Evolutionary conservation across 2,888 invertebrate genomes (phyloP), one percentile per base, ranked within the genome.

Genomic region (Boloria euphrosyne): DNA sequence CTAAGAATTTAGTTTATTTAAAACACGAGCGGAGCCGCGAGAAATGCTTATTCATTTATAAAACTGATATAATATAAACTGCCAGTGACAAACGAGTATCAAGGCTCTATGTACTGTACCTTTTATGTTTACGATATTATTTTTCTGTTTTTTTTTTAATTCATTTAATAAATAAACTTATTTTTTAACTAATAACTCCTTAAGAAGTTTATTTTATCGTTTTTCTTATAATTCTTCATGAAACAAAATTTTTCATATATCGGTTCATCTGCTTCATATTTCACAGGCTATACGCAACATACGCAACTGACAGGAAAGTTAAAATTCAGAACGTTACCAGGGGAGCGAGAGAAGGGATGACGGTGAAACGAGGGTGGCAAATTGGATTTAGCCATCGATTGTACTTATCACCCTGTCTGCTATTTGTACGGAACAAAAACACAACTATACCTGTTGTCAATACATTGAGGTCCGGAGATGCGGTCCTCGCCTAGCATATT

Each of bases 321-420:
- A 59, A 64, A 58, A 59, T 59, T 58, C 51, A 55, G 59, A 58
- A 58, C 59, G 43, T 62, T 49, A 57, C 58, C 47, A 54, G 51
- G 59, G 47, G 57, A 44, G 38, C 16, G 62, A 31, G 61, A 50
- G 64, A 27, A 10, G 59, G 66, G 67, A 63, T 31, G 63, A 47
- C 64, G 53, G 65, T 47, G 66, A 18, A 66, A 53, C 63, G 70
- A 71, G 62, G 69, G 73, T 65, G 70, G 66, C 74, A 76, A 79
- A 79, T 80, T 76, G 75, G 76, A 80, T 79, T 76, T 74, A 66
- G 53, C 52, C 50, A 62, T 65, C 60, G 69, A 68, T 66, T 58
- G 69, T 66, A 59, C 65, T 68, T 47, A 62, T 44, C 65, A 43
- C 62, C 59, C 63, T 53, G 62, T 46, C 62, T 55, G 46, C 38